Conservation (phyloP, 1,140 invertebrate genomes). For the Listronotus oregonensis region DNA sequence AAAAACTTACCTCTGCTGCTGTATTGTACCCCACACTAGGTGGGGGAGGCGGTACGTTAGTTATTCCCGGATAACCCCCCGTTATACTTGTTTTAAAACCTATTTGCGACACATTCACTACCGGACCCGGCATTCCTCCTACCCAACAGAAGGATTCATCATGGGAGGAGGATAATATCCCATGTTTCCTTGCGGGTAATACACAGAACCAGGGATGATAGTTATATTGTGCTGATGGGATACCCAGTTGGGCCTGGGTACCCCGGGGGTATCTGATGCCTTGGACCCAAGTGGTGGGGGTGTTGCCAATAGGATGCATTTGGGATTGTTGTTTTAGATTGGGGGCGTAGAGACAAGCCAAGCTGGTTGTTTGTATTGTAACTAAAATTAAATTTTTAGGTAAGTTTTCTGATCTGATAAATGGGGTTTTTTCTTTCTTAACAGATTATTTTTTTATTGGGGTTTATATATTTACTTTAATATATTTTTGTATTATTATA, state of each 20-base stretch:
- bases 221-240: constrained; percentile 12
- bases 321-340: constrained; percentile 7
- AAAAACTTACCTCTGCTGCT: constrained; percentile 20
- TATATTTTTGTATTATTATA: neutral
- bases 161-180: constrained; percentile 22
- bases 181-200: constrained; percentile 22
- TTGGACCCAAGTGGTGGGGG: constrained; percentile 16
- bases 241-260: constrained; percentile 16
- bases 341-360: constrained; percentile 16
- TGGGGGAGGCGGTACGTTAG: constrained; percentile 17
- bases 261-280: constrained; percentile 14
- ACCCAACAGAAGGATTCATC: constrained; percentile 9
- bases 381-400: constrained; percentile 16
- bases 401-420: neutral
- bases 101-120: constrained; percentile 19
- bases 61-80: constrained; percentile 16
- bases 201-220: constrained; percentile 20
- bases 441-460: constrained; percentile 4
- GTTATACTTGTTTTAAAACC: constrained; percentile 29
- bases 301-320: constrained; percentile 32
- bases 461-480: neutral
- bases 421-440: neutral
- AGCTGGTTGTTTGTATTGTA: constrained; percentile 33
- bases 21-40: constrained; percentile 2
- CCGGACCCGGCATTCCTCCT: constrained; percentile 2